Conservation (phyloP, 2,113 vertebrate species). For the Serinus canaria region DNA sequence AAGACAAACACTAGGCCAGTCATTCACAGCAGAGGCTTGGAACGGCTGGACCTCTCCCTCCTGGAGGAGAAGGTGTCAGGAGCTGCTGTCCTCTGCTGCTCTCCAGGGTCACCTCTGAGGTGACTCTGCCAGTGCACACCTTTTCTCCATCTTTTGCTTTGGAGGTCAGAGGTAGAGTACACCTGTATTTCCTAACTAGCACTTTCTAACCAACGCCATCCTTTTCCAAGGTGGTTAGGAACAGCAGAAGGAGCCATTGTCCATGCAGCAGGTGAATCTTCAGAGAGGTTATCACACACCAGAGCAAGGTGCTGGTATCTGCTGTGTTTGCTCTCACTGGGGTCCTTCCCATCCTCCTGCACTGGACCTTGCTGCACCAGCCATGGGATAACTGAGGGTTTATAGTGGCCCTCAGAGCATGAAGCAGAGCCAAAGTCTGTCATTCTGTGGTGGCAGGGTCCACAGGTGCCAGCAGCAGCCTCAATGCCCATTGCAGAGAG, state of each 20-base stretch:
- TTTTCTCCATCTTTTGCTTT: not conserved
- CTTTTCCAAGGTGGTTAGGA: not conserved
- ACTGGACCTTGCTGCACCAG: not conserved
- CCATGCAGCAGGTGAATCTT: not conserved
- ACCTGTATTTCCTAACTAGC: not conserved
- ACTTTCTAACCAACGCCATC: not conserved
- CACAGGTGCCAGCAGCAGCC: not conserved
- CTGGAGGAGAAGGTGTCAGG: not conserved
- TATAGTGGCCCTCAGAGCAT: not conserved
- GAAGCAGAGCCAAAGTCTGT: not conserved
- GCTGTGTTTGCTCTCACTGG: not conserved
- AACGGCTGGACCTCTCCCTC: not conserved
- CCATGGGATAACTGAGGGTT: not conserved
- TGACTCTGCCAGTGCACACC: not conserved
- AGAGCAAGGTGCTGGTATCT: not conserved
- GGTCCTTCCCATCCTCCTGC: not conserved
- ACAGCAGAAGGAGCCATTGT: not conserved
- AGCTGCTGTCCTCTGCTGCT: not conserved
- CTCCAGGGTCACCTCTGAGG: not conserved
- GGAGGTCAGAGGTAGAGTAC: not conserved
- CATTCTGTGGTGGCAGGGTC: fast-evolving
- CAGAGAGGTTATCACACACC: not conserved
- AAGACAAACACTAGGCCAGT: not conserved
- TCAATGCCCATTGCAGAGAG: not conserved
- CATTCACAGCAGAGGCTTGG: not conserved